Evolutionary conservation across 2,888 invertebrate genomes (phyloP), one percentile per base, ranked within the genome.

Genomic region (Argyresthia goedartella): DNA sequence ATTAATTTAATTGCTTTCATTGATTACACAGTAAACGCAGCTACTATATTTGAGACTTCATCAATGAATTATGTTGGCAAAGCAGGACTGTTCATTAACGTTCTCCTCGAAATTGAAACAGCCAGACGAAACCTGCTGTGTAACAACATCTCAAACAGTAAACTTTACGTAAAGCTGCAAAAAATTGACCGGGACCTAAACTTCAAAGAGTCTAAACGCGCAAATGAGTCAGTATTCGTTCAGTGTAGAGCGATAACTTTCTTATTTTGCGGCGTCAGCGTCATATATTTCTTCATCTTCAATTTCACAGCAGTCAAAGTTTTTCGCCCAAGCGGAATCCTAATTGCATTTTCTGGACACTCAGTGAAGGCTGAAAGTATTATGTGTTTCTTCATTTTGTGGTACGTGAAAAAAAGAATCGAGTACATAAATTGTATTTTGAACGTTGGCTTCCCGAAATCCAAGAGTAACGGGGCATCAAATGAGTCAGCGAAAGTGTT

Each of bases 91-190:
- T 2, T 64, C 6, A 52, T 71, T 36, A 65, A 65, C 33, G 62
- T 63, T 11, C 34, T 58, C 0, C 58, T 64, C 16, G 67, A 64
- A 33, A 47, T 60, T 4, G 52, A 61, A 1, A 55, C 69, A 10
- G 60, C 68, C 2, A 66, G 61, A 56, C 61, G 60, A 47, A 74
- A 67, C 52, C 60, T 65, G 53, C 57, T 66, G 7, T 48, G 25
- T 14, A 55, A 57, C 2, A 59, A 60, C 4, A 55, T 61, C 34
- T 45, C 53, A 9, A 58, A 55, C 51, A 65, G 71, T 49, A 64
- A 70, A 55, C 57, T 80, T 7, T 78, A 71, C 52, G 75, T 80
- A 0, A 78, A 76, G 51, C 56, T 80, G 35, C 80, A 80, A 56
- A 76, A 63, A 59, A 64, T 79, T 34, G 76, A 80, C 52, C 64